Evolutionary conservation across 2,113 vertebrate genomes (phyloP).

Genomic region (Delphinus delphis): DNA sequence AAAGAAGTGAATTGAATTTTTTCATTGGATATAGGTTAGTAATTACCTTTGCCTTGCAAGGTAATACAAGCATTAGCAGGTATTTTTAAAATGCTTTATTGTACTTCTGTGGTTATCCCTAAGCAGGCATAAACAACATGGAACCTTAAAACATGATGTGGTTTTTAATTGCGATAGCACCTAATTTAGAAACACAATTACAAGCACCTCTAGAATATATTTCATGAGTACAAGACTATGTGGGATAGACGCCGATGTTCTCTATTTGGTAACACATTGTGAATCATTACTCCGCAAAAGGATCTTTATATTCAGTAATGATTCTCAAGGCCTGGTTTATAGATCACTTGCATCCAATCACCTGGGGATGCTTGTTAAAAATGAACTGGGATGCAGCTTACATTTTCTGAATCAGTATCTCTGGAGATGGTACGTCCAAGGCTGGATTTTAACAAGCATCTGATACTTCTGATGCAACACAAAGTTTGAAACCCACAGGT

Average conservation of each 20-base stretch:
- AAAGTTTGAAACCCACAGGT: neutral
- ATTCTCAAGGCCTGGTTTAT: neutral
- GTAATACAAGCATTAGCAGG: neutral
- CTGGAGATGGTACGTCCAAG: neutral
- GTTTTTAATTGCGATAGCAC: conserved; percentile 35
- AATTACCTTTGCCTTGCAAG: conserved; percentile 14
- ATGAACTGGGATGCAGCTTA: neutral
- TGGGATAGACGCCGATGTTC: neutral
- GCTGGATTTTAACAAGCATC: neutral
- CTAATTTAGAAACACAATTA: conserved; percentile 35
- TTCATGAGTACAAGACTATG: neutral
- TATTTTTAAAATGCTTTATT: conserved; percentile 32
- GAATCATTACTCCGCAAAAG: neutral
- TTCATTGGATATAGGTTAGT: neutral
- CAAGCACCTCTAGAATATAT: neutral
- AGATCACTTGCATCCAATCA: neutral
- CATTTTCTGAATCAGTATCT: neutral
- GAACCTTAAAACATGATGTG: neutral
- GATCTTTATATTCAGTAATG: neutral
- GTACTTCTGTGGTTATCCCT: neutral
- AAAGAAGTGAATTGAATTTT: neutral
- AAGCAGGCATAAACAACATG: neutral
- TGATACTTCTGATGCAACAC: neutral
- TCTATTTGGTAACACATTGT: neutral
- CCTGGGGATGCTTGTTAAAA: neutral